Percentiles rank a stretch among this genome's conserved stretches.
phyloP scores from a whole-genome alignment of 1,140 invertebrate species.

The Conus ventricosus region DNA sequence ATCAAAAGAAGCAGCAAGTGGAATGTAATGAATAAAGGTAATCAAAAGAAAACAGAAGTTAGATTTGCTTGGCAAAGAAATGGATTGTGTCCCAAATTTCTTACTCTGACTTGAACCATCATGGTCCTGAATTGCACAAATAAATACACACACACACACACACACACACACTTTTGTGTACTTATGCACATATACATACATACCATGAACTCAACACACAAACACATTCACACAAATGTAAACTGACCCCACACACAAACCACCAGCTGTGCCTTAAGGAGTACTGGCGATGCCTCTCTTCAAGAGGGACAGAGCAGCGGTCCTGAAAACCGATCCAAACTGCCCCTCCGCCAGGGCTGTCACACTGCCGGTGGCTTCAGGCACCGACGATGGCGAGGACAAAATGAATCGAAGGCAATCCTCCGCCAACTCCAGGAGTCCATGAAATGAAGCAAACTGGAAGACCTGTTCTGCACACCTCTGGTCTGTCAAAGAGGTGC shows the following conservation, averaged over 20 bases:
- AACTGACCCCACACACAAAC: too few relatives aligned
- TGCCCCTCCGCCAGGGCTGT: constrained; percentile 18
- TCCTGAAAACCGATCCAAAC: background rate
- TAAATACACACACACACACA: too few relatives aligned
- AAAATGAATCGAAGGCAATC: constrained; percentile 28
- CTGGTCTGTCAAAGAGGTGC: background rate
- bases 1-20: too few relatives aligned
- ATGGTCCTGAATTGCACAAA: too few relatives aligned
- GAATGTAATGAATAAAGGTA: too few relatives aligned
- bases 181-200: background rate
- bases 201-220: background rate
- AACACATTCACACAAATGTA: too few relatives aligned
- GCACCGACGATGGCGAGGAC: background rate
- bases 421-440: constrained; percentile 11
- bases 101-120: too few relatives aligned
- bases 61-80: too few relatives aligned
- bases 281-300: background rate
- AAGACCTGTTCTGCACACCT: constrained; percentile 6
- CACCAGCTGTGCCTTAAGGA: background rate
- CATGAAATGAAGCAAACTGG: constrained; percentile 32
- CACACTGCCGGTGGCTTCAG: background rate
- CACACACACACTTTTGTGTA: background rate
- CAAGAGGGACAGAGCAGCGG: background rate
- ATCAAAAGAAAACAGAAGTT: too few relatives aligned
- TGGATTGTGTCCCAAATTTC: too few relatives aligned